Percentiles rank a stretch among this genome's conserved stretches.
phyloP scores from a whole-genome alignment of 2,888 invertebrate species.

The Teleogryllus oceanicus region DNA sequence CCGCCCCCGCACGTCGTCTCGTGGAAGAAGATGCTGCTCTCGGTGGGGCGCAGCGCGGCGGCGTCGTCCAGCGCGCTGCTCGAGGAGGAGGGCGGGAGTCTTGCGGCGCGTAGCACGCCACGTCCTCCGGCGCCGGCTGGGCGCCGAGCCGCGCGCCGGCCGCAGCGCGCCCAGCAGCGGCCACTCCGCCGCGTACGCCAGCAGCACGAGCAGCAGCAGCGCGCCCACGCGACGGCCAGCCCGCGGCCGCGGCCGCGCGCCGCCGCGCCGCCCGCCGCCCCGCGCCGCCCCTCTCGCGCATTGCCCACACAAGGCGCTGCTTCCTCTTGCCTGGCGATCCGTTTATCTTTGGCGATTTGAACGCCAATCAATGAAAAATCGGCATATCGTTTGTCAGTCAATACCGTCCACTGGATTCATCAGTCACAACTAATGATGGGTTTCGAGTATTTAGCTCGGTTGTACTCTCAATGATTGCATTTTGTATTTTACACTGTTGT shows the following conservation, averaged over 20 bases:
- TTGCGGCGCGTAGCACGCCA: too few species aligned
- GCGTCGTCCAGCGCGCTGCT: constrained; percentile 22
- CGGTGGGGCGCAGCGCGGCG: constrained; percentile 18
- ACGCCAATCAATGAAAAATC: too few species aligned
- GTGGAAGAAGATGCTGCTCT: constrained; percentile 58
- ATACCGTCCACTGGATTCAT: too few species aligned
- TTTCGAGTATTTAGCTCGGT: too few species aligned
- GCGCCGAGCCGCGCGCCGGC: too few species aligned
- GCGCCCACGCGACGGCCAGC: constrained; percentile 21
- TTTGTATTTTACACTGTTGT: too few species aligned
- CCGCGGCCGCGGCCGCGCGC: constrained; percentile 31
- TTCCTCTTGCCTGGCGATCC: too few species aligned
- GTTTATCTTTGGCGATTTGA: too few species aligned
- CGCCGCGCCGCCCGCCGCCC: constrained; percentile 11
- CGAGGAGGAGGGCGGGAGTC: background rate
- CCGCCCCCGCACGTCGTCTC: constrained; percentile 60
- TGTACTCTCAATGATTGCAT: too few species aligned
- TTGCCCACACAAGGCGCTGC: background rate
- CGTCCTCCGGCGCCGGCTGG: too few species aligned
- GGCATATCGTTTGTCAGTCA: too few species aligned
- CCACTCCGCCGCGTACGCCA: background rate
- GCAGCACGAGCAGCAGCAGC: background rate
- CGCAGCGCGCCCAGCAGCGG: background rate
- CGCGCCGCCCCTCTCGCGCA: background rate
- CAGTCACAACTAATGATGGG: too few species aligned